Evolutionary conservation across 2,888 invertebrate species (phyloP), one percentile per base, ranked within the genome.

Genomic region (Diaprepes abbreviatus): DNA sequence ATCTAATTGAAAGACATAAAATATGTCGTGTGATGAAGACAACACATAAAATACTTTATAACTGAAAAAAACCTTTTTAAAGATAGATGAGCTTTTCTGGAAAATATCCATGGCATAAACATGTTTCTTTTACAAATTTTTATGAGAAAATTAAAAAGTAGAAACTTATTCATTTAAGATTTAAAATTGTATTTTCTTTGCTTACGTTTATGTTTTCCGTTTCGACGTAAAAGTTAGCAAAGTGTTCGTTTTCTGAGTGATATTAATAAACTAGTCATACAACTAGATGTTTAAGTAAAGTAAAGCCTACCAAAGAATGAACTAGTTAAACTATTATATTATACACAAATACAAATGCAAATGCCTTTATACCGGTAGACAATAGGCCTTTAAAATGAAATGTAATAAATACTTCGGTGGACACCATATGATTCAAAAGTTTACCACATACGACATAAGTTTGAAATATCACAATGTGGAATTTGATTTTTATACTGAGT

Each of bases 221-320:
- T 21, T 28, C 16, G 65, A 33, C 63, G 54, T 70, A 58, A 62
- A 58, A 31, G 33, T 55, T 21, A 58, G 68, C 69, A 69, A 66
- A 69, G 40, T 52, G 62, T 62, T 66, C 69, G 64, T 70, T 77
- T 76, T 77, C 77, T 76, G 80, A 80, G 82, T 82, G 82, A 82
- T 82, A 82, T 79, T 79, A 78, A 77, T 74, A 75, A 77, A 79
- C 82, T 82, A 82, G 82, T 82, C 82, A 82, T 78, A 76, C 78
- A 74, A 74, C 71, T 75, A 73, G 65, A 68, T 59, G n/a, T 72
- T 57, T 66, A 71, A 75, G 75, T 74, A 79, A 80, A 79, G 79
- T 74, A 79, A 80, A 80, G 80, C 79, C 80, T 81, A 82, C 82
- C 82, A 82, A 82, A 82, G 82, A 82, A 75, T 63, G 63, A 65